Evolutionary conservation across 2,113 vertebrate species (phyloP).

Genomic region (Prionailurus bengalensis): DNA sequence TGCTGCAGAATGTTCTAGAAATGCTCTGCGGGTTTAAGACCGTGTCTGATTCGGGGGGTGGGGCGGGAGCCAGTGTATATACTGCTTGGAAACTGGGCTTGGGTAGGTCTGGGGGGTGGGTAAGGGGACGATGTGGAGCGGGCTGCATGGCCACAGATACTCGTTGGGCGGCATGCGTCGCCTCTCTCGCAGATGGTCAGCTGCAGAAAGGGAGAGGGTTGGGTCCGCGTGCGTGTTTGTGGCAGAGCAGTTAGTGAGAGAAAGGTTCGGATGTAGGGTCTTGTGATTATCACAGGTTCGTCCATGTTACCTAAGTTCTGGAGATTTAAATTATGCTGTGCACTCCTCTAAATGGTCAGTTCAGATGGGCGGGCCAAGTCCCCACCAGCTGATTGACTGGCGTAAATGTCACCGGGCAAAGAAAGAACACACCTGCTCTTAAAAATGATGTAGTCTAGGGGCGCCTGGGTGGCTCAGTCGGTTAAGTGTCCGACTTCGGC

Average conservation of each 20-base stretch:
- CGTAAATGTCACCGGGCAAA: background rate
- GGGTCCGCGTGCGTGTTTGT: fast-evolving
- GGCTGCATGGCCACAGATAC: fast-evolving
- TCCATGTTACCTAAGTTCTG: background rate
- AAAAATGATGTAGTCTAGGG: background rate
- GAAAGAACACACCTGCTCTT: background rate
- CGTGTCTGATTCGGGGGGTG: background rate
- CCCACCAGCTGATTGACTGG: background rate
- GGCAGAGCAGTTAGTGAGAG: too few species aligned
- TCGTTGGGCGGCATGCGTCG: fast-evolving
- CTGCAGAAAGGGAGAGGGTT: fast-evolving
- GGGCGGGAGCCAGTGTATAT: background rate
- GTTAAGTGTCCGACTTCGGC: too few species aligned
- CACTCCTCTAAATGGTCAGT: background rate
- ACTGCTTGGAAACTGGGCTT: background rate
- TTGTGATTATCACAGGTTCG: background rate
- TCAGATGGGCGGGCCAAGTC: background rate
- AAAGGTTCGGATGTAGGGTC: background rate
- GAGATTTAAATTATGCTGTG: background rate
- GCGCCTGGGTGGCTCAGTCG: too few species aligned
- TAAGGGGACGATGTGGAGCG: too few species aligned
- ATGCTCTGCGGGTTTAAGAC: background rate
- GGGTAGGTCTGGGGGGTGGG: background rate
- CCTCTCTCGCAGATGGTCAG: background rate
- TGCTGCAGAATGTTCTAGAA: conserved; percentile 81